Evolutionary conservation across 1,140 invertebrate species (phyloP).

Genomic region (Drosophila athabasca): DNA sequence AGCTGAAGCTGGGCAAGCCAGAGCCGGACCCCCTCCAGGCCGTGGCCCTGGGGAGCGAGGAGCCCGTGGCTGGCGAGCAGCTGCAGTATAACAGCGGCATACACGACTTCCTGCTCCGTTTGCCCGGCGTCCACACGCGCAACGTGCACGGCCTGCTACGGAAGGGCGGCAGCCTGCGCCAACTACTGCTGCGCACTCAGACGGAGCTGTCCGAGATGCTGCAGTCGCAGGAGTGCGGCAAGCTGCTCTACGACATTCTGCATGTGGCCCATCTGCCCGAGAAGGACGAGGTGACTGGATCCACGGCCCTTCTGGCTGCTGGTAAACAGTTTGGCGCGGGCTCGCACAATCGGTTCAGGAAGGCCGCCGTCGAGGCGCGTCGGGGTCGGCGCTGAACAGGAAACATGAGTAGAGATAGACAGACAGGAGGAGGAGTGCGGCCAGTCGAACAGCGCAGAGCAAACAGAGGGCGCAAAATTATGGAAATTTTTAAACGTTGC

Average conservation of each 20-base stretch:
- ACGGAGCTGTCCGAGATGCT: conserved; percentile 88
- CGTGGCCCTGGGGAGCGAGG: conserved; percentile 87
- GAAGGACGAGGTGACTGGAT: conserved; percentile 81
- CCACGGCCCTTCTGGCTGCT: conserved; percentile 65
- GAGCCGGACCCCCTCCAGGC: conserved; percentile 91
- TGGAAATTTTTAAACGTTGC: conserved; percentile 56
- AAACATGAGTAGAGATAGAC: not conserved
- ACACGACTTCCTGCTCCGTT: conserved; percentile 94
- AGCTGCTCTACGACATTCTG: conserved; percentile 86
- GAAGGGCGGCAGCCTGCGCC: conserved; percentile 89
- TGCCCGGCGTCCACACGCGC: conserved; percentile 95
- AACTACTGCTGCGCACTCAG: conserved; percentile 86
- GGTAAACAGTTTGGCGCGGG: conserved; percentile 68
- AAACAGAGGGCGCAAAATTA: conserved; percentile 46
- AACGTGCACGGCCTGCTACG: conserved; percentile 92
- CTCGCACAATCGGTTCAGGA: conserved; percentile 74
- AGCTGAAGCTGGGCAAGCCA: conserved; percentile 91
- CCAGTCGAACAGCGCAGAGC: conserved; percentile 10
- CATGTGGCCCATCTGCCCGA: conserved; percentile 86
- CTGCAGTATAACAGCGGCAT: conserved; percentile 90
- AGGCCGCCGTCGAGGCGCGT: conserved; percentile 59
- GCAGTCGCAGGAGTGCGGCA: conserved; percentile 87
- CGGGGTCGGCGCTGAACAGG: conserved; percentile 36
- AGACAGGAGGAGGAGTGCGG: not conserved
- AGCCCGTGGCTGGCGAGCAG: conserved; percentile 83